These are phyloP conservation scores for Spheniscus mendiculus DNA, from an alignment of 2,113 vertebrate genomes.

Conservation along the genomic window DNA sequence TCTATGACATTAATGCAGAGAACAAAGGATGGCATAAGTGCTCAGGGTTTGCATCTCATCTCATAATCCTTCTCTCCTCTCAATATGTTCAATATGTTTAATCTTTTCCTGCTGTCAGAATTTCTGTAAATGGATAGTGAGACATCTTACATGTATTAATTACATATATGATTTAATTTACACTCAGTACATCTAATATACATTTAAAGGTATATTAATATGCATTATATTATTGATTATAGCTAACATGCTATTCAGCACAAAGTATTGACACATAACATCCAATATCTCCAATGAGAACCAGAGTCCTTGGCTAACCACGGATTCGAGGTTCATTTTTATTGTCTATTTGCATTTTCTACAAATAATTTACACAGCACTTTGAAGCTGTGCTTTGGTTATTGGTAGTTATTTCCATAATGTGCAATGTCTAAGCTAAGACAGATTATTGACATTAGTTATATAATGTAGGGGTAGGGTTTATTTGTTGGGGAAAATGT, in stretches of 20 bases:
- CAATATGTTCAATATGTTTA: neutral
- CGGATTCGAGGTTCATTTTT: neutral
- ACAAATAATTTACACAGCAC: neutral
- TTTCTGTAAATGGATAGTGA: neutral
- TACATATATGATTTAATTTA: neutral
- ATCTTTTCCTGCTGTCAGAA: neutral
- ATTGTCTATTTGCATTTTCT: neutral
- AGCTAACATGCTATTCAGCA: neutral
- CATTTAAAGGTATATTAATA: neutral
- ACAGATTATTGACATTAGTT: neutral
- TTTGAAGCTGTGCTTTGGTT: neutral
- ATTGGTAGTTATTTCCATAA: neutral
- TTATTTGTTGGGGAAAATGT: neutral
- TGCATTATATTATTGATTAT: neutral
- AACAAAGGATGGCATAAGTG: neutral
- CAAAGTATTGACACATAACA: neutral
- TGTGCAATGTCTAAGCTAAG: neutral
- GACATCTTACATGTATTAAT: neutral
- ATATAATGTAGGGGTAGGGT: neutral
- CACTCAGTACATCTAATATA: neutral
- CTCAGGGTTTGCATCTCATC: rapidly evolving
- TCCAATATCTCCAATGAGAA: rapidly evolving
- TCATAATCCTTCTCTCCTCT: neutral
- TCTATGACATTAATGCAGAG: neutral
- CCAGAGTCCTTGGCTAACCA: neutral